Evolutionary conservation across 2,113 vertebrate genomes (phyloP).

Genomic region (Burhinus bistriatus): DNA sequence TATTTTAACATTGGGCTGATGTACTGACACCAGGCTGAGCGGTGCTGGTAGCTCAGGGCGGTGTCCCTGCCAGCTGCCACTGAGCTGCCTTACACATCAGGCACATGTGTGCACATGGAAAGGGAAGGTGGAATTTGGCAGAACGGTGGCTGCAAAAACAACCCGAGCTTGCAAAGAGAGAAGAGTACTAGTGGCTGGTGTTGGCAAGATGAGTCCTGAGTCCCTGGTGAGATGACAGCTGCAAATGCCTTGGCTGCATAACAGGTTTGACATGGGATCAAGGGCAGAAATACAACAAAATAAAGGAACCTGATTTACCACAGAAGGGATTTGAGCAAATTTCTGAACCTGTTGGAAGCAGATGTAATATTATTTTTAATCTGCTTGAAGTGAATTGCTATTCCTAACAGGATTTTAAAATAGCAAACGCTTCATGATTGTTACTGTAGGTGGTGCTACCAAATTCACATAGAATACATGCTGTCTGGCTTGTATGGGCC

Average conservation of each 20-base stretch:
- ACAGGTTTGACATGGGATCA: not conserved
- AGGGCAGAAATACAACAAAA: not conserved
- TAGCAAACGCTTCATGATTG: not conserved
- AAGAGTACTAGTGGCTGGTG: not conserved
- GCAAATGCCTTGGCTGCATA: not conserved
- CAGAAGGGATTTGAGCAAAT: not conserved
- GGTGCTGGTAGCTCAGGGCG: not conserved
- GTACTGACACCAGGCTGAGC: not conserved
- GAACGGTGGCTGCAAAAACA: not conserved
- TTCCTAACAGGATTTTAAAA: not conserved
- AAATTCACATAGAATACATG: not conserved
- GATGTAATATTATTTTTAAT: conserved; percentile 10
- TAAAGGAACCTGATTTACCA: not conserved
- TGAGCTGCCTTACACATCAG: not conserved
- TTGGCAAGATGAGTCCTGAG: not conserved
- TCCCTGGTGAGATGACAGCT: not conserved
- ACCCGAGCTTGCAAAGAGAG: not conserved
- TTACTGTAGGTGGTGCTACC: not conserved
- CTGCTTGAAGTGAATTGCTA: not conserved
- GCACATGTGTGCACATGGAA: not conserved
- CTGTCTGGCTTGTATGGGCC: not conserved
- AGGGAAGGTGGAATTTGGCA: not conserved
- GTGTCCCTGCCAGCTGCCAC: not conserved
- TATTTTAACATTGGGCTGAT: not conserved
- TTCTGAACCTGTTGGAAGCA: conserved; percentile 8